Evolutionary conservation across 37 sponge, comb jelly and placozoan genomes (phyloP).

Genomic region (Agelas oroides): DNA sequence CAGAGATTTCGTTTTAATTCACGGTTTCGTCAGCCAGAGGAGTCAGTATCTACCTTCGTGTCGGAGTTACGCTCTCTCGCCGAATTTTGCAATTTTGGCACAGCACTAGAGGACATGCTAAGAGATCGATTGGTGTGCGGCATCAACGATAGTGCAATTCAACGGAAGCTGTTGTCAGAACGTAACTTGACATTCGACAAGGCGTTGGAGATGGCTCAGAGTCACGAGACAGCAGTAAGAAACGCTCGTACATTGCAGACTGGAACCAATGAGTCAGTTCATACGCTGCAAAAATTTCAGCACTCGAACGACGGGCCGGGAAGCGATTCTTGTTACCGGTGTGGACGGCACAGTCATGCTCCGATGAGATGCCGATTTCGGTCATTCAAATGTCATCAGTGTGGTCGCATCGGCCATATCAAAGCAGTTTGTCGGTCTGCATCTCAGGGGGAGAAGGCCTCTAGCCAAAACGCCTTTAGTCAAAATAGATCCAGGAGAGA

Average conservation of each 20-base stretch:
- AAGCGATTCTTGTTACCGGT: neutral
- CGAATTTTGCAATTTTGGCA: conserved; percentile 27
- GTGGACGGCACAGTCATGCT: no score
- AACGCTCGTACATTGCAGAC: conserved; percentile 1
- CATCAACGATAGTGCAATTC: conserved; percentile 8
- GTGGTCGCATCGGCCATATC: no score
- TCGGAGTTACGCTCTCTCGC: conserved; percentile 19
- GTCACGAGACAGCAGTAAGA: conserved; percentile 5
- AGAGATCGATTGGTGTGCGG: conserved; percentile 48
- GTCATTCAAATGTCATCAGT: no score
- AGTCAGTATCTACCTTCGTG: conserved; percentile 17
- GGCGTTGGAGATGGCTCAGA: conserved; percentile 34
- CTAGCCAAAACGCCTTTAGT: no score
- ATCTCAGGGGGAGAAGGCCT: no score
- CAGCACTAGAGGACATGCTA: conserved; percentile 35
- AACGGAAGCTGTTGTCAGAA: conserved; percentile 24
- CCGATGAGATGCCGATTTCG: no score
- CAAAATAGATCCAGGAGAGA: no score
- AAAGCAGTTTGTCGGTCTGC: no score
- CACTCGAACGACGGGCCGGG: conserved; percentile 6
- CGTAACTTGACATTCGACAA: conserved; percentile 24
- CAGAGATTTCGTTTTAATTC: conserved; percentile 27
- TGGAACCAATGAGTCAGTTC: no score
- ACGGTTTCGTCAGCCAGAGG: neutral
- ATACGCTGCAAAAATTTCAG: no score